phyloP scores from a whole-genome alignment of 2,888 invertebrate species.

The Catonia carolina region DNA sequence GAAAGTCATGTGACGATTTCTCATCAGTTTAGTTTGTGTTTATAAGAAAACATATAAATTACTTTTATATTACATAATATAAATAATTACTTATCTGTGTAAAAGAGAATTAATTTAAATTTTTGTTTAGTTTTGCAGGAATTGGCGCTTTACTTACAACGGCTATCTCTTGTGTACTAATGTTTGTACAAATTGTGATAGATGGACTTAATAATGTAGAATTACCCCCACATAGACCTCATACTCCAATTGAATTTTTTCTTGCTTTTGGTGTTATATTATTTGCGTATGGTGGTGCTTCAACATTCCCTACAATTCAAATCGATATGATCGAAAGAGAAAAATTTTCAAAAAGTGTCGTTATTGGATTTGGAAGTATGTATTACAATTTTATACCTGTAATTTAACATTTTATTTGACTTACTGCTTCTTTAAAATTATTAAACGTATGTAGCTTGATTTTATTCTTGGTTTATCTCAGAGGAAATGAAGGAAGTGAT shows the following conservation, averaged over 20 bases:
- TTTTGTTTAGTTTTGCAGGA: constrained; percentile 52
- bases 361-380: constrained; percentile 56
- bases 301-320: constrained; percentile 71
- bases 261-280: constrained; percentile 62
- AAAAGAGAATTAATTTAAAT: too few relatives aligned
- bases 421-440: neutral
- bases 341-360: constrained; percentile 57
- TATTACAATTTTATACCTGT: constrained; percentile 18
- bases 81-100: too few relatives aligned
- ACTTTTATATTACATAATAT: too few relatives aligned
- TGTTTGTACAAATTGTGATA: constrained; percentile 54
- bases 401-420: neutral
- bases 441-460: neutral
- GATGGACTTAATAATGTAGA: constrained; percentile 45
- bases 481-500: too few relatives aligned
- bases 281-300: constrained; percentile 66
- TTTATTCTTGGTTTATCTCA: constrained; percentile 6
- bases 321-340: constrained; percentile 64
- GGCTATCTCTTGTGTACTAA: constrained; percentile 54
- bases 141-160: constrained; percentile 57
- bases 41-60: too few relatives aligned
- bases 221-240: constrained; percentile 46
- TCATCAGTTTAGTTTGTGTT: too few relatives aligned
- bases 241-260: constrained; percentile 58
- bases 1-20: too few relatives aligned